Conservation (phyloP, 2,888 invertebrate species). For the Mesoligia furuncula region DNA sequence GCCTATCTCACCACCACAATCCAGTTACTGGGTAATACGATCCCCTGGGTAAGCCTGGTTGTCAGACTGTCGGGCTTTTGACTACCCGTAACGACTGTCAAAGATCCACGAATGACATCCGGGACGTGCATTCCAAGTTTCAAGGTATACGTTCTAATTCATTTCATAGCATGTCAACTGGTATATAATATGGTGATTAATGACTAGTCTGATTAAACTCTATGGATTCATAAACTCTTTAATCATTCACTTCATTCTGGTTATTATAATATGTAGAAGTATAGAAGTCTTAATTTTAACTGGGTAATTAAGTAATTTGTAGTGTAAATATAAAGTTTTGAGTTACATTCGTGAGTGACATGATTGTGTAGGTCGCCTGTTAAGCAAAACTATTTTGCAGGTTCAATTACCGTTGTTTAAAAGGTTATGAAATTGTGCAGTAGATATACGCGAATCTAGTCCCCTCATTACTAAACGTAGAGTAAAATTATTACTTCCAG, state of each 20-base stretch:
- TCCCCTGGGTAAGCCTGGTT: too few relatives aligned
- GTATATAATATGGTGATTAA: slow-evolving; percentile 24
- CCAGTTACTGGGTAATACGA: too few relatives aligned
- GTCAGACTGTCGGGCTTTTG: too few relatives aligned
- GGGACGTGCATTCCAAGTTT: background rate
- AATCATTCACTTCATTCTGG: slow-evolving; percentile 14
- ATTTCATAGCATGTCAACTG: slow-evolving; percentile 27
- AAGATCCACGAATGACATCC: too few relatives aligned
- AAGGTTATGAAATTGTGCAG: background rate
- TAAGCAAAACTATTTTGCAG: background rate
- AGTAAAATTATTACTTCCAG: too few relatives aligned
- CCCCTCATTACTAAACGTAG: too few relatives aligned
- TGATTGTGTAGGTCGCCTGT: background rate
- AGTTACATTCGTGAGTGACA: background rate
- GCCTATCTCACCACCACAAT: too few relatives aligned
- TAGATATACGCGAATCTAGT: too few relatives aligned
- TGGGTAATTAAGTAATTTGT: slow-evolving; percentile 20
- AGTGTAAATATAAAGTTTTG: background rate
- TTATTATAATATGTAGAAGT: too few relatives aligned
- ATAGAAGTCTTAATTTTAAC: background rate
- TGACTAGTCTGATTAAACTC: slow-evolving; percentile 8
- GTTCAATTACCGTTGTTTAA: background rate
- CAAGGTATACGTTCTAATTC: slow-evolving; percentile 50
- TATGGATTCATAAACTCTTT: slow-evolving; percentile 6
- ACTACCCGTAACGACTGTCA: too few relatives aligned